Conservation (phyloP, 1,140 invertebrate species). For the Aphelenchoides besseyi region DNA sequence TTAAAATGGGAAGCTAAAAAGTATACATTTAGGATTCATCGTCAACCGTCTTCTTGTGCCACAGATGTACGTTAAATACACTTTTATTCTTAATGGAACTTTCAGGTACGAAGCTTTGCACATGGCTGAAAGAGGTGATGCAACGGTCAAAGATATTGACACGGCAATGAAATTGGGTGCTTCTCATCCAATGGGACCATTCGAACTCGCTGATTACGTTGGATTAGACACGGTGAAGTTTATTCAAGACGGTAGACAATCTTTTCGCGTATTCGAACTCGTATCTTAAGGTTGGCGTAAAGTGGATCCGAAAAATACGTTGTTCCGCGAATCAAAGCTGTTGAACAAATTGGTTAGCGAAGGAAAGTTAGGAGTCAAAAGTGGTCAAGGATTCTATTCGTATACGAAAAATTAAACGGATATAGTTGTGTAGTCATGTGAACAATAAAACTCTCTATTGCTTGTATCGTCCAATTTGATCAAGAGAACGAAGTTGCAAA, state of each 20-base stretch:
- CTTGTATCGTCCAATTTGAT: too few species aligned
- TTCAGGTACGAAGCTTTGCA: slow-evolving; percentile 75
- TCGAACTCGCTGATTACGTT: slow-evolving; percentile 67
- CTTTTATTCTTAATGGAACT: too few species aligned
- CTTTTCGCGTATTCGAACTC: too few species aligned
- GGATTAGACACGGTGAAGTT: slow-evolving; percentile 68
- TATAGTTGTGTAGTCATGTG: too few species aligned
- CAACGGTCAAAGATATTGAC: slow-evolving; percentile 66
- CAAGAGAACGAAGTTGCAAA: too few species aligned
- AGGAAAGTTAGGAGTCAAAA: slow-evolving; percentile 78
- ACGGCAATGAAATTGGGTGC: slow-evolving; percentile 68
- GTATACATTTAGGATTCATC: too few species aligned
- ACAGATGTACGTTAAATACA: too few species aligned
- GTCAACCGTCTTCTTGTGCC: slow-evolving; percentile 79
- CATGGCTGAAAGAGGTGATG: slow-evolving; percentile 74
- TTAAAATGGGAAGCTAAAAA: slow-evolving; percentile 67
- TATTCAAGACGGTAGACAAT: too few species aligned
- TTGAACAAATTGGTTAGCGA: slow-evolving; percentile 75
- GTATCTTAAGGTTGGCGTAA: slow-evolving; percentile 76
- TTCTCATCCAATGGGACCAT: slow-evolving; percentile 68
- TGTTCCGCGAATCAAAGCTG: slow-evolving; percentile 71
- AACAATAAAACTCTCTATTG: too few species aligned
- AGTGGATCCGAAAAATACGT: slow-evolving; percentile 74
- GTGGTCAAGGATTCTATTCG: slow-evolving; percentile 82
- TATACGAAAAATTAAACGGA: too few species aligned